Conservation (phyloP, 2,888 invertebrate species). For the Machimus atricapillus region DNA sequence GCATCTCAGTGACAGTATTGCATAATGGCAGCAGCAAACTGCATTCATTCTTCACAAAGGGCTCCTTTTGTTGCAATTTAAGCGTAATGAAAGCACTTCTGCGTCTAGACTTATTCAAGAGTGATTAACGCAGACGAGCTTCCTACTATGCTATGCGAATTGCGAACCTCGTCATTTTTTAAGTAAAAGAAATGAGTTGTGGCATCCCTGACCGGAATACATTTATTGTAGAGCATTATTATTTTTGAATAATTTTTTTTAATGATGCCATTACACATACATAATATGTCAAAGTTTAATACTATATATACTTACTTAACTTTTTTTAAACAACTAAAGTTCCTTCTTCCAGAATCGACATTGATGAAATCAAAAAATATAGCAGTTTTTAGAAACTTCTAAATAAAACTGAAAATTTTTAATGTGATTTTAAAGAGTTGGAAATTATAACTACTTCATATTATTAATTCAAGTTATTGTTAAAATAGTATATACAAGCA, state of each 20-base stretch:
- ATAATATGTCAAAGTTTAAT: too few species aligned
- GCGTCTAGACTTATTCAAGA: slow-evolving; percentile 26
- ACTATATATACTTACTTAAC: too few species aligned
- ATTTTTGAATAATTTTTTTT: not conserved
- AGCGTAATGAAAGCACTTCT: slow-evolving; percentile 26
- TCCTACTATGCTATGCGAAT: not conserved
- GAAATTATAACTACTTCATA: too few species aligned
- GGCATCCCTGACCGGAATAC: not conserved
- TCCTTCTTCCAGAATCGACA: too few species aligned
- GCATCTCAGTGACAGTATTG: not conserved
- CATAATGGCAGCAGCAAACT: not conserved
- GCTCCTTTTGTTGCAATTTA: not conserved
- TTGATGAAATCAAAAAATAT: too few species aligned
- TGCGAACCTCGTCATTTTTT: not conserved
- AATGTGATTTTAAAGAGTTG: too few species aligned
- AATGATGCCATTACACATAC: not conserved
- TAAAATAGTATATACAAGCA: too few species aligned
- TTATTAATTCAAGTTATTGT: too few species aligned
- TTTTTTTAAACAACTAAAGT: too few species aligned
- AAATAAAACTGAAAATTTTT: too few species aligned
- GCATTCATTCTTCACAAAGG: not conserved
- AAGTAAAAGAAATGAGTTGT: not conserved
- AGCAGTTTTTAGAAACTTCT: too few species aligned
- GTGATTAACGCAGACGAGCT: not conserved
- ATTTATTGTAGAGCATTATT: not conserved